A percentile compares a stretch with the other conserved stretches of the same genome.
phyloP scores from a whole-genome alignment of 2,888 invertebrate species.

The Campoplex nolae region DNA sequence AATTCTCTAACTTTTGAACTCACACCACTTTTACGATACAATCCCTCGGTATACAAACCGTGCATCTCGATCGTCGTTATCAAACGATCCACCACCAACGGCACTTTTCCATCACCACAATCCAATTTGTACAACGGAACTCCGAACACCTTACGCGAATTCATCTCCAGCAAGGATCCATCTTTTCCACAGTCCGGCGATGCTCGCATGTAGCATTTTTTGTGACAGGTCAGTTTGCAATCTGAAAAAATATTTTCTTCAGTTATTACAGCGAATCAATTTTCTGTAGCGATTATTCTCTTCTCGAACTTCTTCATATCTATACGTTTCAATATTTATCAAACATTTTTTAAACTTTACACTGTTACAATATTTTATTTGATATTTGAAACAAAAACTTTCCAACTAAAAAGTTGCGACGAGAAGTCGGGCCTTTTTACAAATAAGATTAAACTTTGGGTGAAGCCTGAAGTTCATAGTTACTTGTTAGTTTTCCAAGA shows the following conservation, averaged over 20 bases:
- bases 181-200: slow-evolving; percentile 86
- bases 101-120: slow-evolving; percentile 92
- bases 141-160: slow-evolving; percentile 91
- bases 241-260: slow-evolving; percentile 82
- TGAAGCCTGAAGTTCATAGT: too few relatives aligned
- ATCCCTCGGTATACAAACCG: slow-evolving; percentile 96
- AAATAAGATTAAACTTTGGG: too few relatives aligned
- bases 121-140: slow-evolving; percentile 91
- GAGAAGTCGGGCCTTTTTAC: too few relatives aligned
- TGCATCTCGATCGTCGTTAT: slow-evolving; percentile 96
- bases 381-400: too few relatives aligned
- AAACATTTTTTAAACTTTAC: too few relatives aligned
- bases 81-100: slow-evolving; percentile 94
- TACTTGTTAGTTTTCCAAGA: too few relatives aligned
- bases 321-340: too few relatives aligned
- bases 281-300: background rate
- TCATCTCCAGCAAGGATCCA: slow-evolving; percentile 83
- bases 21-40: slow-evolving; percentile 96
- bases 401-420: too few relatives aligned
- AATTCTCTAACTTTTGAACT: slow-evolving; percentile 93
- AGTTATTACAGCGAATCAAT: background rate
- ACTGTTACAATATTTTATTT: background rate
- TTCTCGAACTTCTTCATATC: slow-evolving; percentile 8
- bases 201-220: slow-evolving; percentile 95
- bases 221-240: slow-evolving; percentile 97